Evolutionary conservation across 2,888 invertebrate genomes (phyloP).

Genomic region (Gastracanthus pulcherrimus): DNA sequence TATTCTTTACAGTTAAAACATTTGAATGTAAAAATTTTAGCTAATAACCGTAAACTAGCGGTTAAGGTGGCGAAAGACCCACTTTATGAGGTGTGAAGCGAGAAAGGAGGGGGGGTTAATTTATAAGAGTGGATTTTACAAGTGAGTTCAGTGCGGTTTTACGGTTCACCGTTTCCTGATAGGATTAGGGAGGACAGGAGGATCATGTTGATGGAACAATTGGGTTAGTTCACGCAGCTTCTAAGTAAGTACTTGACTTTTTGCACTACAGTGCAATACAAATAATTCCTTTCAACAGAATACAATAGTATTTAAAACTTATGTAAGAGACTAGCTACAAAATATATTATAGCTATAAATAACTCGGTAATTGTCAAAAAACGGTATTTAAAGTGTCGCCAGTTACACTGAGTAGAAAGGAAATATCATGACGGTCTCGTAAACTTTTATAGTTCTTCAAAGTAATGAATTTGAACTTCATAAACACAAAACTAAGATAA

Average conservation of each 20-base stretch:
- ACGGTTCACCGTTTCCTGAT: conserved; percentile 52
- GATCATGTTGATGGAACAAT: conserved; percentile 41
- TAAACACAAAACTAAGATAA: no score
- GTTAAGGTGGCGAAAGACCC: conserved; percentile 14
- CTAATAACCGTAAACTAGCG: conserved; percentile 18
- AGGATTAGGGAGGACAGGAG: conserved; percentile 48
- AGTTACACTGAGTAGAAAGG: no score
- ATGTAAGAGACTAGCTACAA: not conserved
- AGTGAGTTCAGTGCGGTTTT: conserved; percentile 51
- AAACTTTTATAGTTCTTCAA: no score
- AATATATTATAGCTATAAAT: not conserved
- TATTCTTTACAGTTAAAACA: not conserved
- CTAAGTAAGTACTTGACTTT: conserved; percentile 27
- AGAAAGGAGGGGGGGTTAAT: conserved; percentile 36
- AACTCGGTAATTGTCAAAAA: no score
- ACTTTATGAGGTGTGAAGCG: conserved; percentile 51
- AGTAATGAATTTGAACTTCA: no score
- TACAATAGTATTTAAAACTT: not conserved
- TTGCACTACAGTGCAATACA: not conserved
- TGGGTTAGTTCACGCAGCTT: conserved; percentile 7
- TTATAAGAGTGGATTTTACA: conserved; percentile 56
- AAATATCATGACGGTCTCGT: no score
- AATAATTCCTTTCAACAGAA: no score
- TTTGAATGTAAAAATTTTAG: conserved; percentile 27
- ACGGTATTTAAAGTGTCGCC: no score